Conservation (phyloP, 2,797 vertebrate species). For the Parauchenoglanis ngamensis region DNA sequence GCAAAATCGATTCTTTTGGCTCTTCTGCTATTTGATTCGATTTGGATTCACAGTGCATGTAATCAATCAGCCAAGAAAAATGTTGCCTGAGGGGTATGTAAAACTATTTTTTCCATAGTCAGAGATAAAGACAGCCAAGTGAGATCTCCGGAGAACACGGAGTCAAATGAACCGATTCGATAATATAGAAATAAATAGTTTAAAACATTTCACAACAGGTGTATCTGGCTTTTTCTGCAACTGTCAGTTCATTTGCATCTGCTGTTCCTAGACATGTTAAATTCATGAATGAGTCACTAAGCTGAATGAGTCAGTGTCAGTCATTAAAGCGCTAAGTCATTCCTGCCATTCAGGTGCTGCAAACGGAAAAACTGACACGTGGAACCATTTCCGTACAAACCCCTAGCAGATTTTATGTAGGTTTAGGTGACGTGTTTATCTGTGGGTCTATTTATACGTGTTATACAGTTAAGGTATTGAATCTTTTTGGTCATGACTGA, state of each 20-base stretch:
- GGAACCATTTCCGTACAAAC: background rate
- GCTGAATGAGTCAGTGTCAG: background rate
- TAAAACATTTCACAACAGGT: background rate
- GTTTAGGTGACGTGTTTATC: background rate
- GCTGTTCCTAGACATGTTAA: background rate
- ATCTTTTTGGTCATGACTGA: background rate
- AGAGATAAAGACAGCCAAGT: background rate
- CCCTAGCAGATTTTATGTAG: background rate
- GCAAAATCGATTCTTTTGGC: background rate
- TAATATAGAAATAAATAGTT: background rate
- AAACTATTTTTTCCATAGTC: background rate
- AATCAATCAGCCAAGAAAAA: background rate
- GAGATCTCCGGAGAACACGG: background rate
- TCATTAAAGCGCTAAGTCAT: no score
- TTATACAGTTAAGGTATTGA: background rate
- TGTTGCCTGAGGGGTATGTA: background rate
- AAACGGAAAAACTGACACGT: background rate
- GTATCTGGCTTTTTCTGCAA: background rate
- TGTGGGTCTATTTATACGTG: background rate
- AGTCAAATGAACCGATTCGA: background rate
- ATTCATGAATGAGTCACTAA: background rate
- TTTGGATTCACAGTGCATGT: background rate
- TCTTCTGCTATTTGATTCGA: background rate
- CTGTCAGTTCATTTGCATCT: background rate
- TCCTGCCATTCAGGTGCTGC: no score